A percentile compares a stretch with the other conserved stretches of the same genome.
phyloP scores from a whole-genome alignment of 1,140 invertebrate species.

The Colletes latitarsis region DNA sequence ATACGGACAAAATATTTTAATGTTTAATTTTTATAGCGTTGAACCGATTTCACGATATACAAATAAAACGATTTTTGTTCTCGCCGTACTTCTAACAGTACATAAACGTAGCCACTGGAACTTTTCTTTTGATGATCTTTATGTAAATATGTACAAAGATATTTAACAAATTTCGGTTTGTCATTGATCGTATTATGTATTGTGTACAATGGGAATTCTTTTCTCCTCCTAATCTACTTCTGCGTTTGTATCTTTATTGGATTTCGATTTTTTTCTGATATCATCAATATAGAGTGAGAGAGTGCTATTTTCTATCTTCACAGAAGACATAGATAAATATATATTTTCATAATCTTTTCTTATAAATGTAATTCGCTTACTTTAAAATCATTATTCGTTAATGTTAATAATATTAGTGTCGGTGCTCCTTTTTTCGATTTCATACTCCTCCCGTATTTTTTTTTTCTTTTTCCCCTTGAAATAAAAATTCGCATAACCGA shows the following conservation, averaged over 20 bases:
- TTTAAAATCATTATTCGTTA: conserved; percentile 81
- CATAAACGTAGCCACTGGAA: conserved; percentile 65
- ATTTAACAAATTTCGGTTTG: conserved; percentile 70
- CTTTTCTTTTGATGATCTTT: conserved; percentile 67
- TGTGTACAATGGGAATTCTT: conserved; percentile 69
- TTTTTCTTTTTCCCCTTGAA: conserved; percentile 68
- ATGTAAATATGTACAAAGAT: conserved; percentile 73
- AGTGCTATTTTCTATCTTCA: conserved; percentile 83
- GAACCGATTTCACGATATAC: conserved; percentile 34
- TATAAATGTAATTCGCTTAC: conserved; percentile 81
- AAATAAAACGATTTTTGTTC: conserved; percentile 52
- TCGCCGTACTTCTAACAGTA: conserved; percentile 44
- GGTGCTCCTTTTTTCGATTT: conserved; percentile 78
- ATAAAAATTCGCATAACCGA: conserved; percentile 60
- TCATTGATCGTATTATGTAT: conserved; percentile 63
- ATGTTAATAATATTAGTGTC: conserved; percentile 82
- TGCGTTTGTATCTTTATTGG: conserved; percentile 71
- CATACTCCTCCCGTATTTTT: conserved; percentile 64
- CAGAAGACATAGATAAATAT: conserved; percentile 84
- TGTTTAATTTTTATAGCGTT: conserved; percentile 25
- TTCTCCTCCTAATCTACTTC: conserved; percentile 72
- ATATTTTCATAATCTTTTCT: conserved; percentile 82
- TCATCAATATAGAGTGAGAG: conserved; percentile 81
- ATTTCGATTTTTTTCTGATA: conserved; percentile 73
- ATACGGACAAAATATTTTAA: conserved; percentile 42